Evolutionary conservation across 2,888 invertebrate species (phyloP).

Genomic region (Empis livida): DNA sequence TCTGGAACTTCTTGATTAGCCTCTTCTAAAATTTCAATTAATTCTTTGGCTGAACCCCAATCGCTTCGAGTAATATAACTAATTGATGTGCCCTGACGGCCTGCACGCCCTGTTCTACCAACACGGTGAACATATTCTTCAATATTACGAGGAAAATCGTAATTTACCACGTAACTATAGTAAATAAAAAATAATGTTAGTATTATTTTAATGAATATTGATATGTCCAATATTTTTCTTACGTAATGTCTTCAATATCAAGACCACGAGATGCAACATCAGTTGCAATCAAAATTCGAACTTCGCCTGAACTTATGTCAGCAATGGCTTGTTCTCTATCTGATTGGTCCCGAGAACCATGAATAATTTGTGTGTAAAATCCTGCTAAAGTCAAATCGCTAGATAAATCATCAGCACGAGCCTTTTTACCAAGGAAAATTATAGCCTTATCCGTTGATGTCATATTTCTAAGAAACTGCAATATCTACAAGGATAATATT

Average conservation of each 20-base stretch:
- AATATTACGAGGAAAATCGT: conserved; percentile 85
- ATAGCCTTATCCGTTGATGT: conserved; percentile 68
- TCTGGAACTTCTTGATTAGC: conserved; percentile 73
- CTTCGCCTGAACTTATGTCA: conserved; percentile 67
- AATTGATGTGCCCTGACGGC: conserved; percentile 68
- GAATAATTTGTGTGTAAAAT: conserved; percentile 64
- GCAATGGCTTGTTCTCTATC: conserved; percentile 72
- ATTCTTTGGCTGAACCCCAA: conserved; percentile 67
- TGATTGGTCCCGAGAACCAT: conserved; percentile 74
- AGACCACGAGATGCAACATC: conserved; percentile 92
- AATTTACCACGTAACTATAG: conserved; percentile 65
- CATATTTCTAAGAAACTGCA: conserved; percentile 59
- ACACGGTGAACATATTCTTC: conserved; percentile 89
- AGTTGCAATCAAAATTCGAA: conserved; percentile 79
- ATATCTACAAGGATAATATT: conserved; percentile 36
- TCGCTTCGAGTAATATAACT: conserved; percentile 69
- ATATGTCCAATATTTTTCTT: no score
- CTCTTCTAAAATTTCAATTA: conserved; percentile 78
- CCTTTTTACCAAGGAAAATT: conserved; percentile 81
- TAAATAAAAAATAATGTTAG: no score
- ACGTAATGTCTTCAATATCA: conserved; percentile 79
- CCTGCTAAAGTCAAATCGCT: conserved; percentile 62
- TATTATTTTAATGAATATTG: no score
- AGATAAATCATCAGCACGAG: conserved; percentile 67
- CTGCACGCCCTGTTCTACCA: conserved; percentile 91